phyloP scores from a whole-genome alignment of 2,888 invertebrate genomes.

The Drosophila birchii region DNA sequence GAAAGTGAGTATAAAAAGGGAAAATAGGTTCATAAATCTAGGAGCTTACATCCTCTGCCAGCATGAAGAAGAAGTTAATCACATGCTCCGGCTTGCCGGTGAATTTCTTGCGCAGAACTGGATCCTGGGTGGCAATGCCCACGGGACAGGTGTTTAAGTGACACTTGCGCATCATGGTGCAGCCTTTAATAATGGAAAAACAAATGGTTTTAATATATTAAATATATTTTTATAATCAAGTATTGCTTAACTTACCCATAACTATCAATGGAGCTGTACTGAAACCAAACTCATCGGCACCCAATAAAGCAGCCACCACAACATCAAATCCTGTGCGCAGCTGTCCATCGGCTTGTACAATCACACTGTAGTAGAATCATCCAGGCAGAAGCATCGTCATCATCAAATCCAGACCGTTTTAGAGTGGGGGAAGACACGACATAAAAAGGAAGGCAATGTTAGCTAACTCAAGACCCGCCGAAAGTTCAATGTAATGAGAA shows the following conservation, averaged over 20 bases:
- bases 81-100: slow-evolving; percentile 99
- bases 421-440: slow-evolving; percentile 64
- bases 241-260: slow-evolving; percentile 87
- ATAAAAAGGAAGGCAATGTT: slow-evolving; percentile 78
- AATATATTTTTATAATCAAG: not conserved
- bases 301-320: slow-evolving; percentile 96
- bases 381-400: not conserved
- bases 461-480: slow-evolving; percentile 51
- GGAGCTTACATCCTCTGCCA: slow-evolving; percentile 96
- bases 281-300: slow-evolving; percentile 99
- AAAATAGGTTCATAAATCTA: not conserved
- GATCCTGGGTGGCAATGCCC: slow-evolving; percentile 99
- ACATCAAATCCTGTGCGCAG: slow-evolving; percentile 98
- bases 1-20: accelerated
- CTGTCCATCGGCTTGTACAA: slow-evolving; percentile 98
- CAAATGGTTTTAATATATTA: not conserved
- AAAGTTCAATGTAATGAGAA: slow-evolving; percentile 74
- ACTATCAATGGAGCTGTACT: slow-evolving; percentile 99
- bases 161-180: slow-evolving; percentile 99
- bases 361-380: slow-evolving; percentile 87
- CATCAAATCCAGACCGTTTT: slow-evolving; percentile 31
- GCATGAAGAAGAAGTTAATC: slow-evolving; percentile 97
- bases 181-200: slow-evolving; percentile 86
- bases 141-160: slow-evolving; percentile 99
- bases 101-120: slow-evolving; percentile 96